Conservation (phyloP, 2,113 vertebrate species). For the Salvelinus alpinus region DNA sequence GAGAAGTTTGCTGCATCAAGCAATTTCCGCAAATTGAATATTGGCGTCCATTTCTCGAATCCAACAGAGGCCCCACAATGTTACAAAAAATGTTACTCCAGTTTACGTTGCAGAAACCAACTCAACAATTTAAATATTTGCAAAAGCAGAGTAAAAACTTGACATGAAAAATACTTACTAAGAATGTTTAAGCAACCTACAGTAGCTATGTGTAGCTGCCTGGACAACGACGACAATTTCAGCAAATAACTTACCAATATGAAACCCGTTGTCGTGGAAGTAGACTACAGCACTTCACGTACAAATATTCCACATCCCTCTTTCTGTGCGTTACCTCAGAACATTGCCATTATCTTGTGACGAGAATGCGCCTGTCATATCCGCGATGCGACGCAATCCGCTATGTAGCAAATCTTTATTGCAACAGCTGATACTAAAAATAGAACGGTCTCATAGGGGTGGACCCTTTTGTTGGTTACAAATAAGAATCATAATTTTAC, state of each 20-base stretch:
- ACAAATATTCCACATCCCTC: slow-evolving; percentile 48
- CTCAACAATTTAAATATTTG: not conserved
- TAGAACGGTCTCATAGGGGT: slow-evolving; percentile 63
- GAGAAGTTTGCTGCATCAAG: slow-evolving; percentile 45
- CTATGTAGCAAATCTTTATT: slow-evolving; percentile 71
- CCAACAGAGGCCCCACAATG: not conserved
- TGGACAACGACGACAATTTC: not conserved
- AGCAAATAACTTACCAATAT: slow-evolving; percentile 52
- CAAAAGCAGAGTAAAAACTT: not conserved
- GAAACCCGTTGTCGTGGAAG: slow-evolving; percentile 26
- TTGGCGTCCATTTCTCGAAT: not conserved
- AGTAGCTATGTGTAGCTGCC: not conserved
- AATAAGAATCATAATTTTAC: not conserved
- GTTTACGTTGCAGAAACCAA: not conserved
- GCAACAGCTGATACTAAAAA: slow-evolving; percentile 78
- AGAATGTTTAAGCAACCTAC: not conserved
- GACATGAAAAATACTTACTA: not conserved
- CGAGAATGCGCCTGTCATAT: slow-evolving; percentile 49
- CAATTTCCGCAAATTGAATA: slow-evolving; percentile 40
- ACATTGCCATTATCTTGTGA: slow-evolving; percentile 51
- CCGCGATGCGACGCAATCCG: slow-evolving; percentile 59
- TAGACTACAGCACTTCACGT: slow-evolving; percentile 36
- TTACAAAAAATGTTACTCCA: not conserved
- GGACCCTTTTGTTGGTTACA: not conserved
- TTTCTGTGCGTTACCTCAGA: slow-evolving; percentile 27